Evolutionary conservation across 2,113 vertebrate genomes (phyloP), one percentile per base, ranked within the genome.

Genomic region (Aldabrachelys gigantea): DNA sequence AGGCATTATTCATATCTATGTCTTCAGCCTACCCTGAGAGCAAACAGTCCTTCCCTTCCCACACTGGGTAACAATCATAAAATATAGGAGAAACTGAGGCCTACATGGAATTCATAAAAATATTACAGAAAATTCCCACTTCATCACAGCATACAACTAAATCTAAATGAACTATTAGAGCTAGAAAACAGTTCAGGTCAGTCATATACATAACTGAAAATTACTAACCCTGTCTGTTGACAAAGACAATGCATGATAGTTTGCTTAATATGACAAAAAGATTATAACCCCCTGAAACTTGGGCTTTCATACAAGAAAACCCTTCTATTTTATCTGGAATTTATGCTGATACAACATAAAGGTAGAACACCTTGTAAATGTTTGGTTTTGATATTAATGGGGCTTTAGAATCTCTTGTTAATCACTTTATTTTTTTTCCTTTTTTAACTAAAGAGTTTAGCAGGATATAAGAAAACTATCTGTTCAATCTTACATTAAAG

Each of bases 251-350:
- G 2, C 41, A 21, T 1, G 1, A 65, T 65, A 8, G 59, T 38
- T n/a, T 22, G 16, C n/a, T 86, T 76, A 72, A 31, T 31, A 10
- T 91, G 27, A 25, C 11, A n/a, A 72, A 59, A 86, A 5, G 31
- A 65, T 65, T 65, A 35, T 65, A 65, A 35, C 29, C 13, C 13
- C 4, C 6, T 59, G 41, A 13, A 62, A n/a, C 7, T 10, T n/a
- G 38, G 7, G 2, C 4, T 22, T 49, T 38, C 31, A 3, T 27
- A 11, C 0, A 2, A 22, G 53, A 27, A 41, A 54, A 10, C 16
- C 44, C 31, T 10, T 89, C 16, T 0, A 0, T 49, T 80, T 62
- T 49, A 1, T 2, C 9, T 62, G n/a, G 41, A 88, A 44, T 10
- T 69, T 12, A 4, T 44, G 2, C 10, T 25, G 72, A 29, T 82